Conservation (phyloP, 2,797 vertebrate genomes). For the Distichodus sexfasciatus region DNA sequence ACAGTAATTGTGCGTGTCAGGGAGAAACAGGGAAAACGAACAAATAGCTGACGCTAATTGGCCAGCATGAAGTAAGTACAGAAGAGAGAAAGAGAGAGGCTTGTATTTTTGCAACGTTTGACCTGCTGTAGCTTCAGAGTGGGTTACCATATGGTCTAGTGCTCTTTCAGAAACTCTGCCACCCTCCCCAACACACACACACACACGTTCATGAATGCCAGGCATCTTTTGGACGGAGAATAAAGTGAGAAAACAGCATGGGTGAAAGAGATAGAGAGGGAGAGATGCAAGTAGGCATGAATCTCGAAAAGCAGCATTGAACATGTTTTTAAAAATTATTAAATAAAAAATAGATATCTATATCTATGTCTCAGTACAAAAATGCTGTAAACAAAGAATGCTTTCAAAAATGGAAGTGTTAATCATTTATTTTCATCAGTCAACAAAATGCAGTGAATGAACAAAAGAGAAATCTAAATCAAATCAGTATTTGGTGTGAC, state of each 20-base stretch:
- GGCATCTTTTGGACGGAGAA: not conserved
- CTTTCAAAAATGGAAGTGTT: too few relatives aligned
- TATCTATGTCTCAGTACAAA: too few relatives aligned
- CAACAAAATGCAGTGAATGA: too few relatives aligned
- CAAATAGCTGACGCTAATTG: slow-evolving; percentile 32
- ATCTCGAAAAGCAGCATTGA: too few relatives aligned
- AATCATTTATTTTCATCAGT: too few relatives aligned
- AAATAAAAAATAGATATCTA: too few relatives aligned
- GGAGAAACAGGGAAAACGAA: not conserved
- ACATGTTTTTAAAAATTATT: too few relatives aligned
- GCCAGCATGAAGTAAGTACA: slow-evolving; percentile 21
- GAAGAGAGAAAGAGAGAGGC: not conserved
- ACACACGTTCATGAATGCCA: not conserved
- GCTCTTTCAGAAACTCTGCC: not conserved
- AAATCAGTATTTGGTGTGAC: too few relatives aligned
- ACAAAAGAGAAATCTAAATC: too few relatives aligned
- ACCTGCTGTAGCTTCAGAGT: not conserved
- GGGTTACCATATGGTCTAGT: slow-evolving; percentile 21
- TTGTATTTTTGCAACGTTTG: not conserved
- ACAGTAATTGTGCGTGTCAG: slow-evolving; percentile 27
- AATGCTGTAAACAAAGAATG: too few relatives aligned
- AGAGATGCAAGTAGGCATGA: too few relatives aligned
- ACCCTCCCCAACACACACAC: slow-evolving; percentile 10
- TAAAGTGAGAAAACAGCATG: not conserved
- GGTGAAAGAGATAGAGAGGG: not conserved